Percentiles rank a stretch among this genome's conserved stretches.
phyloP scores from a whole-genome alignment of 2,888 invertebrate species.

The Drosophila emarginata region DNA sequence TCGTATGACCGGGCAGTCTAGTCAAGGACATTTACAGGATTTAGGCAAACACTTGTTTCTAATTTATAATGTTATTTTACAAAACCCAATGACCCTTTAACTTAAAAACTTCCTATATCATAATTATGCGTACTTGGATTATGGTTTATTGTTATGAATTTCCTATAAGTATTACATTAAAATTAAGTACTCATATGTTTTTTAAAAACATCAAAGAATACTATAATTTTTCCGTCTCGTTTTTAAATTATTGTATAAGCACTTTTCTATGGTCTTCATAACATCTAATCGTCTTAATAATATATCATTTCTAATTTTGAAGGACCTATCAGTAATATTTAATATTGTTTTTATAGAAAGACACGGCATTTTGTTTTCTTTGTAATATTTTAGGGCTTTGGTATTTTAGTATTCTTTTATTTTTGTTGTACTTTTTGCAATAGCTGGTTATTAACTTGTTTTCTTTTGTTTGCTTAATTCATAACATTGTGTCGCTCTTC shows the following conservation, averaged over 20 bases:
- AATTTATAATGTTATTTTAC: too few relatives aligned
- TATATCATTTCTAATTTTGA: background rate
- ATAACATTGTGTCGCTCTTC: conserved; percentile 34
- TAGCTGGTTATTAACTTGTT: conserved; percentile 55
- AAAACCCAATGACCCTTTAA: too few relatives aligned
- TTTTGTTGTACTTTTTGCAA: conserved; percentile 24
- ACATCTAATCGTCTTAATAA: background rate
- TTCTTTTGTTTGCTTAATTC: conserved; percentile 59
- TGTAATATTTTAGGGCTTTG: conserved; percentile 11
- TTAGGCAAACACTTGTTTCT: background rate
- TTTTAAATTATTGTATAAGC: too few relatives aligned
- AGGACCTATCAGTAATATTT: background rate
- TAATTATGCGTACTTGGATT: background rate
- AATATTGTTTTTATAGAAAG: background rate
- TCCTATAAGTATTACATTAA: too few relatives aligned
- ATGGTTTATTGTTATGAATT: too few relatives aligned
- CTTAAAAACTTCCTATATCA: too few relatives aligned
- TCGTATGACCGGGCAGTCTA: background rate
- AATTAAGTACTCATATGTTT: too few relatives aligned
- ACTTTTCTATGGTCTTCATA: background rate
- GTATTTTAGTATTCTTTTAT: conserved; percentile 4
- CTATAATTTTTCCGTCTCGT: too few relatives aligned
- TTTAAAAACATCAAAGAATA: too few relatives aligned
- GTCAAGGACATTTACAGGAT: background rate
- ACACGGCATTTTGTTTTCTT: background rate